Evolutionary conservation across 2,888 invertebrate genomes (phyloP), one percentile per base, ranked within the genome.

Genomic region (Amiota communis): DNA sequence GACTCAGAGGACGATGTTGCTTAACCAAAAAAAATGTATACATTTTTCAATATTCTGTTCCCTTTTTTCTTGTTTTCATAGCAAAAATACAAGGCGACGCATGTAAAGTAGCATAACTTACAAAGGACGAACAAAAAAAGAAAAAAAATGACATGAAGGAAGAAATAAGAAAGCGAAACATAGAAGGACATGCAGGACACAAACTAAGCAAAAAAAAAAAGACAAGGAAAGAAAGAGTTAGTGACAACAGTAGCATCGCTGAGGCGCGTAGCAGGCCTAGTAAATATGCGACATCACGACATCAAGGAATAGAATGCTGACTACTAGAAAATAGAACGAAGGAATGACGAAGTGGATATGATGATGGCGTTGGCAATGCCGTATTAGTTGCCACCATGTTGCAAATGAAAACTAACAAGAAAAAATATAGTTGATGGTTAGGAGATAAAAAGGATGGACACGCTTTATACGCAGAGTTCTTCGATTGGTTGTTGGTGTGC

Each of bases 91-190:
- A 53, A 53, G 67, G 67, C 67, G 67, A 68, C 67, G 65, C 74
- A 77, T 78, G 78, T 77, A 78, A 78, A 77, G 76, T 80, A 80
- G 84, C 83, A 84, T 84, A 84, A 82, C 83, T 84, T 82, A 84
- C 84, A 84, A 78, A 72, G 56, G 71, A 74, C 74, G 75, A 36
- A 23, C 3, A 76, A 75, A 78, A 79, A 79, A 79, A 77, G 78
- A 68, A 13, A 63, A n/a, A 68, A 15, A 15, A 57, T n/a, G 46
- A 57, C 56, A 72, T 75, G 71, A 74, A 76, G 72, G 76, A 67
- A 77, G 75, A 79, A 76, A 57, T 13, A 15, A 17, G 17, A 63
- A 63, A 12, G 48, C 17, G 47, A 15, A 4, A 68, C 13, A 20
- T 51, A 10, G 9, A 15, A 67, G 65, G 65, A 67, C 49, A 17